These are phyloP conservation scores for Lucilia sericata DNA, from an alignment of 1,140 invertebrate genomes.

Conservation along the genomic window DNA sequence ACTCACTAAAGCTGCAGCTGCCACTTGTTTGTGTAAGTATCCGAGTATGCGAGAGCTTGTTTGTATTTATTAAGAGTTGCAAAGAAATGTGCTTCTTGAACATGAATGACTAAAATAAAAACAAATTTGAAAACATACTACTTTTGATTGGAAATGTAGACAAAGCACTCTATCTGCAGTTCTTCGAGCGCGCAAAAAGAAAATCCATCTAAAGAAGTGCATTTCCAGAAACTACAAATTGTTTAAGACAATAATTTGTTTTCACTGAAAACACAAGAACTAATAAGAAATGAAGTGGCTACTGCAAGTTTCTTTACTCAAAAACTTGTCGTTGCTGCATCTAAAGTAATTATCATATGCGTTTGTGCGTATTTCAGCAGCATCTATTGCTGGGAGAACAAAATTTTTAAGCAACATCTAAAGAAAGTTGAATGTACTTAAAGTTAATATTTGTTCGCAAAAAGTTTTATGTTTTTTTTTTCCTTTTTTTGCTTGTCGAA, in stretches of 20 bases:
- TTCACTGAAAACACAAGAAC: background rate
- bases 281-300: background rate
- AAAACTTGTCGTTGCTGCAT: background rate
- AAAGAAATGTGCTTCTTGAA: background rate
- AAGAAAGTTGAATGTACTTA: background rate
- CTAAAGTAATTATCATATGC: background rate
- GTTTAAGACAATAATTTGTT: background rate
- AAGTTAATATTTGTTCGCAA: background rate
- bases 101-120: too few relatives aligned
- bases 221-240: background rate
- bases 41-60: background rate
- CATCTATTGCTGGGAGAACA: background rate
- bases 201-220: background rate
- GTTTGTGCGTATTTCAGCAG: background rate
- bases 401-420: background rate
- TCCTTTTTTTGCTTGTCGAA: too few relatives aligned
- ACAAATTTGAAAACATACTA: too few relatives aligned
- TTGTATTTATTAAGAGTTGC: background rate
- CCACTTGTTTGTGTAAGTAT: background rate
- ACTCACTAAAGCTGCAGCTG: background rate
- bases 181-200: background rate
- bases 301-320: background rate
- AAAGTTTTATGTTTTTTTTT: background rate
- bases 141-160: background rate
- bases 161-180: background rate